Evolutionary conservation across 2,113 vertebrate genomes (phyloP), one percentile per base, ranked within the genome.

Genomic region (Suricata suricatta): DNA sequence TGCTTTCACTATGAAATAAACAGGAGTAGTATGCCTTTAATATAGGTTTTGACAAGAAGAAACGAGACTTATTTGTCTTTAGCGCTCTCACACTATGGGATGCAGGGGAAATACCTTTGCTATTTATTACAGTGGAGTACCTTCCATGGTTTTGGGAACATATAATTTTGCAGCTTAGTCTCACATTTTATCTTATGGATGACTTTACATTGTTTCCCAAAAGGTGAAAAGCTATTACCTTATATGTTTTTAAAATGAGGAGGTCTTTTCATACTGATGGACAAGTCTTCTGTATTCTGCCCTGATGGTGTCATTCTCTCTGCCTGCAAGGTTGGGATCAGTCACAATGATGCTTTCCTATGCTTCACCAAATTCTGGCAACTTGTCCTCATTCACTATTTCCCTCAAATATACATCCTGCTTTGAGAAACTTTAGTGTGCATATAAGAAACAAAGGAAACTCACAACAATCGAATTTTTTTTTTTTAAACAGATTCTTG

Each of bases 1-100:
- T 0, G 0, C 77, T 79, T 97, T 83, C 93, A 69, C 60, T 47
- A 41, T 72, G 72, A 97, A 98, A 93, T 82, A 97, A 97, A 92
- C 69, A 97, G 95, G 76, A 87, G 23, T 92, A 96, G 50, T 29
- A 83, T 38, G 69, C 71, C 10, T 98, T 97, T 82, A 97, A 93
- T 94, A 96, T 52, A 88, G 92, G 60, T 92, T 97, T 97, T 97
- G 90, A 97, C 41, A 97, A 90, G 80, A 97, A 86, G 88, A 98
- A 97, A 88, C 47, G 80, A 97, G 88, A 96, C 68, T 86, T 96
- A 89, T 66, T 93, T 95, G 57, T 81, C 94, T 91, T 38, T 60
- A 94, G 71, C 31, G 87, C 69, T 76, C 16, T 86, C 80, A 71
- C 33, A 84, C 11, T 54, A 57, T 64, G 80, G 64, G 90, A 66